Base-by-base conservation (phyloP, 2,797 vertebrate species). In the Coregonus suidteri region DNA sequence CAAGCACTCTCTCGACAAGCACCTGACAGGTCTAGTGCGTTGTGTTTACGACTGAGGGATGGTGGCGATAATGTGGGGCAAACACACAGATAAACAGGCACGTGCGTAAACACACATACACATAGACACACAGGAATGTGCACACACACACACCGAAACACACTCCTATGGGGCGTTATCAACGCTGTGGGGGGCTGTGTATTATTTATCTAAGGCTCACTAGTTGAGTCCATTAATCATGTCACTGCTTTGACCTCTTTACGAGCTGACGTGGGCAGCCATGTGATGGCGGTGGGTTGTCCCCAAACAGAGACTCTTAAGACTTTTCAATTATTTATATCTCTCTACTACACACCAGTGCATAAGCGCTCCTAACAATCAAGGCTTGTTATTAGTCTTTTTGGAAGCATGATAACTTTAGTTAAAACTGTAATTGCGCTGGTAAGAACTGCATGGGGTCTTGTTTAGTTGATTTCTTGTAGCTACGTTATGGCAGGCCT, bases 401-500 rank as follows among this genome's bases (percentile, higher is more conserved):
- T 16, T 9, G n/a, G 75, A 71, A 74, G n/a, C 34, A 66, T 37
- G 54, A 53, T 76, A 52, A 41, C 54, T 37, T 76, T 75, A 35
- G 25, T 41, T 75, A 16, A 47, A 54, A 75, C 41, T 75, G 74
- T 76, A 76, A 76, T 53, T 72, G 30, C 51, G 37, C 15, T 69
- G 59, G 30, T 16, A 11, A 11, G 82, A 76, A 56, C 56, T 34
- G 76, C 79, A 70, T 51, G 53, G 6, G 52, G 77, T 71, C 56
- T 74, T 65, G 35, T 54, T 71, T 76, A 84, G 79, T 78, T 79
- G 75, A 81, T 82, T 81, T 73, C 41, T 18, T 66, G n/a, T 37
- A 20, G 56, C 35, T 72, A 79, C 9, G 64, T 68, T 47, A 37
- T 73, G 30, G 47, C n/a, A 71, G 67, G 62, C 20, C 20, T 66